Conservation (phyloP, 2,888 invertebrate species). For the Sthenelais limicola region DNA sequence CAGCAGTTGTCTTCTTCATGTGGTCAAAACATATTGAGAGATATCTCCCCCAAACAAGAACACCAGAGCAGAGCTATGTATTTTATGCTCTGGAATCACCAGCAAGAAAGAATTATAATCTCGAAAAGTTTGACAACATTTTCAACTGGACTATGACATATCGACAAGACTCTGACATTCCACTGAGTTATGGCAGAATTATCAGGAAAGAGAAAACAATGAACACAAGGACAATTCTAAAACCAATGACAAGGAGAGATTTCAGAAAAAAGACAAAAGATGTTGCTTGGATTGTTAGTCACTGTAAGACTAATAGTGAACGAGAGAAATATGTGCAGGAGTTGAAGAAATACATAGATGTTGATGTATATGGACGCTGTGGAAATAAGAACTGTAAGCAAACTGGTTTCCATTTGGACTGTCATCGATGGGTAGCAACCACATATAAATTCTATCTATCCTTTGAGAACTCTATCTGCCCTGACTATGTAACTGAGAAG, state of each 20-base stretch:
- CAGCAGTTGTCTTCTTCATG: conserved; percentile 6
- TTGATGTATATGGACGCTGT: conserved; percentile 54
- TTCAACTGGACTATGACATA: conserved; percentile 18
- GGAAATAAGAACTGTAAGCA: conserved; percentile 20
- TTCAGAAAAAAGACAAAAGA: conserved; percentile 45
- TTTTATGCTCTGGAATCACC: neutral
- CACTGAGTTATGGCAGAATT: neutral
- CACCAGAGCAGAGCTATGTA: conserved; percentile 16
- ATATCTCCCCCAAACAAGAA: neutral
- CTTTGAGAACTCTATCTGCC: conserved; percentile 64
- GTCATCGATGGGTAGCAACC: conserved; percentile 40
- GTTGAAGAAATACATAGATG: conserved; percentile 48
- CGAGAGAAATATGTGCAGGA: conserved; percentile 51
- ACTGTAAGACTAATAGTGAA: conserved; percentile 50
- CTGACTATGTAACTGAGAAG: conserved; percentile 67
- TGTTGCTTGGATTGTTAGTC: conserved; percentile 55
- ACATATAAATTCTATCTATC: conserved; percentile 62
- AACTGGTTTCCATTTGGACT: neutral
- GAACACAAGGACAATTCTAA: too few relatives aligned
- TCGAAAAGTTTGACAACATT: conserved; percentile 1
- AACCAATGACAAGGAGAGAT: too few relatives aligned
- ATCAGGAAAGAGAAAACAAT: too few relatives aligned
- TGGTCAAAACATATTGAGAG: too few relatives aligned
- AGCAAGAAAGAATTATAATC: neutral
- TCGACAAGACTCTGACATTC: neutral